Base-by-base conservation (phyloP, 1,140 invertebrate species). In the Diorhabda sublineata region DNA sequence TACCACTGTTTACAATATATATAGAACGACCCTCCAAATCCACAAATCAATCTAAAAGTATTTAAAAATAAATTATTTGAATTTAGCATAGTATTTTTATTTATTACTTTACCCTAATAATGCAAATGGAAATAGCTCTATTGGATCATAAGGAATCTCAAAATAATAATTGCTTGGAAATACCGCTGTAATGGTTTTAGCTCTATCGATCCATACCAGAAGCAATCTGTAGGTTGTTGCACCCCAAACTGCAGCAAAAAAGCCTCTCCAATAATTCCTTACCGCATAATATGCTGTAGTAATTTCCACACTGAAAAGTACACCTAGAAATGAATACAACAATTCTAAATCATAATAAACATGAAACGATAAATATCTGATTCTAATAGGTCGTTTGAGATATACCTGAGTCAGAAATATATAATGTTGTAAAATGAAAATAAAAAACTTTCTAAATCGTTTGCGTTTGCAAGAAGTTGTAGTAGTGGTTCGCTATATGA, bases 211-310 rank as follows among this genome's bases (percentile, higher is more conserved):
- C 95, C 95, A 98, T 11, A 98, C 94, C 2, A 93, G 94, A 43
- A 98, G 81, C 3, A 99, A 83, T 3, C 97, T 85, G 82, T 98
- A 98, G 76, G 97, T 91, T 3, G 96, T 94, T 1, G 97, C 97
- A 45, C 96, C 95, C 83, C 95, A 98, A 2, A 98, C 96, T 3
- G 97, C 97, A 0, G 96, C 92, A 80, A 98, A 99, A 81, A 99
- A 99, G 0, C 96, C 97, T 67, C 97, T 85, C 97, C 97, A 99
- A 80, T 99, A 99, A 79, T 99, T 99, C 68, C 97, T 85, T 0
- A 99, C 96, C 3, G 97, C 96, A 83, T 99, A 99, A 80, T 98
- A 99, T 0, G 97, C 96, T 0, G 96, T 96, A 42, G 97, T 99
- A 81, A 99, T 97, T 86, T 99, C 97, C 70, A 99, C 98, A 75